Evolutionary conservation across 1,140 invertebrate genomes (phyloP).

Genomic region (Contarinia nasturtii): DNA sequence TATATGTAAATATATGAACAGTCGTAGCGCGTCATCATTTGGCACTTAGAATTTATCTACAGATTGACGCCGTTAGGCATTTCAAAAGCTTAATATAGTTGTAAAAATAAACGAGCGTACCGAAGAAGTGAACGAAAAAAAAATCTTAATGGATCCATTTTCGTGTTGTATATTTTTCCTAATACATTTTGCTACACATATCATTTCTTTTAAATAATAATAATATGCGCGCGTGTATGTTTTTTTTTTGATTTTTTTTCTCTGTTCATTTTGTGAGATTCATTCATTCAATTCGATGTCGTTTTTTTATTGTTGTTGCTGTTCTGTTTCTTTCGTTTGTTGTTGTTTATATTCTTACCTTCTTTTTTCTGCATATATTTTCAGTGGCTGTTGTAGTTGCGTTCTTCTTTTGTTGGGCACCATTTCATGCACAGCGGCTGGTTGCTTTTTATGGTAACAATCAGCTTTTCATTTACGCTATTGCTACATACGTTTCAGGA

Average conservation of each 20-base stretch:
- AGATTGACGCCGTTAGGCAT: not conserved
- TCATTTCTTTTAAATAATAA: not conserved
- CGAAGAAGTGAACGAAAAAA: not conserved
- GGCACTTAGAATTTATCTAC: not conserved
- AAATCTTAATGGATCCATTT: not conserved
- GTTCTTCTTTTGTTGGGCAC: slow-evolving; percentile 83
- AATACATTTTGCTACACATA: not conserved
- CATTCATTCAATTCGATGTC: too few relatives aligned
- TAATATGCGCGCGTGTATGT: not conserved
- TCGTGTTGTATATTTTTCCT: not conserved
- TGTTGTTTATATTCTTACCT: not conserved
- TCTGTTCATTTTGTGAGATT: not conserved
- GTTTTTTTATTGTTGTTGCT: too few relatives aligned
- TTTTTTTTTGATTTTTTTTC: not conserved
- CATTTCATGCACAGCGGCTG: slow-evolving; percentile 69
- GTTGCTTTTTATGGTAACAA: slow-evolving; percentile 39
- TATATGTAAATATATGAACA: not conserved
- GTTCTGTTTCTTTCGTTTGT: not conserved
- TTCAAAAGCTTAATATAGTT: not conserved
- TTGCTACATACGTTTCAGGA: slow-evolving; percentile 35
- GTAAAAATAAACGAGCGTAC: not conserved
- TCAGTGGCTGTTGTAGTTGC: slow-evolving; percentile 77
- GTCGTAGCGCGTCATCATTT: not conserved
- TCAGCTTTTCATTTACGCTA: slow-evolving; percentile 27
- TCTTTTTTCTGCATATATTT: slow-evolving; percentile 12